These are phyloP conservation scores for Centrocercus urophasianus DNA, from an alignment of 2,113 vertebrate genomes.

Conservation along the genomic window DNA sequence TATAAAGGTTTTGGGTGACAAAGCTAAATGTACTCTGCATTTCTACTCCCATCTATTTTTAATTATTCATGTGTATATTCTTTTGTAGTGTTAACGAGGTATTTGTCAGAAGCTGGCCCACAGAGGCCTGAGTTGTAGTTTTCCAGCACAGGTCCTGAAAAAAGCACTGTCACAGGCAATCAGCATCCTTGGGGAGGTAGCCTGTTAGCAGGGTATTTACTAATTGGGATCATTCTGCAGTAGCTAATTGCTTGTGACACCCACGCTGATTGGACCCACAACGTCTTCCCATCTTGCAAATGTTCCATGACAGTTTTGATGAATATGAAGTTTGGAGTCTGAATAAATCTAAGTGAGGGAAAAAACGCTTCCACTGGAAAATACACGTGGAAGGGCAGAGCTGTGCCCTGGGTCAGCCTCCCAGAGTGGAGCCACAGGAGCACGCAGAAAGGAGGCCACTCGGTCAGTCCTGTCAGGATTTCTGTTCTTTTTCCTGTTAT, in stretches of 20 bases:
- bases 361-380: not conserved
- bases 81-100: conserved; percentile 50
- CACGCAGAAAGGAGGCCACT: not conserved
- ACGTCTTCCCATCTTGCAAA: conserved; percentile 64
- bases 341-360: conserved; percentile 24
- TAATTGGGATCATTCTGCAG: conserved; percentile 68
- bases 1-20: conserved; percentile 22
- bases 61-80: conserved; percentile 53
- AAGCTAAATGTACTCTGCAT: conserved; percentile 23
- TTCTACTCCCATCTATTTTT: conserved; percentile 49
- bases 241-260: conserved; percentile 69
- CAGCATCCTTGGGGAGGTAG: conserved; percentile 66
- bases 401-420: conserved; percentile 47
- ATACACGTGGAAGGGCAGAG: not conserved
- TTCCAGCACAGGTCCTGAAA: conserved; percentile 65
- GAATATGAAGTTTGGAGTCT: conserved; percentile 58
- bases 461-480: not conserved
- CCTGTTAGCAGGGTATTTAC: conserved; percentile 65
- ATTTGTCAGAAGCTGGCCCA: conserved; percentile 52
- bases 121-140: conserved; percentile 25
- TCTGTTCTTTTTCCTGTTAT: not conserved
- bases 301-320: conserved; percentile 60
- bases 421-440: conserved; percentile 25
- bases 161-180: conserved; percentile 72
- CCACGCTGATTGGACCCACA: conserved; percentile 49